Conservation (phyloP, 2,888 invertebrate genomes). For the Philonicus albiceps region DNA sequence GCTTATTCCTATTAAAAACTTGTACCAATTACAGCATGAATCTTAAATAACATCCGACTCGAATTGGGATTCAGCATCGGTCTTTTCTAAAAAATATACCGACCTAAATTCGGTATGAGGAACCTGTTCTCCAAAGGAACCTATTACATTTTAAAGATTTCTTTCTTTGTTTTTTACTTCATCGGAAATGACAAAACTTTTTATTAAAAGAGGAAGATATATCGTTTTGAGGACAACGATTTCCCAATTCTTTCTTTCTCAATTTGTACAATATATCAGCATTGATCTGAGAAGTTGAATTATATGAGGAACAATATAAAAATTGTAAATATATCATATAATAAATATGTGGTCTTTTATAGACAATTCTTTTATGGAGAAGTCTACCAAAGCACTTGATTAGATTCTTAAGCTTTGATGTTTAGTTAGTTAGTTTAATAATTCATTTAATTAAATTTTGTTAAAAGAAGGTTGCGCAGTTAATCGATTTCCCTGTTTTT, state of each 20-base stretch:
- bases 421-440: no score
- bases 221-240: neutral
- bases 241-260: neutral
- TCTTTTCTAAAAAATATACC: neutral
- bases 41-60: neutral
- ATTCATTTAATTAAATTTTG: no score
- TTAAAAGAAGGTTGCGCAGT: no score
- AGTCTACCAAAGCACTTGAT: no score
- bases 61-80: neutral
- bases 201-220: neutral
- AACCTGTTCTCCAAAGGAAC: neutral
- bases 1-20: neutral
- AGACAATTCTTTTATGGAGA: no score
- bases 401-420: no score
- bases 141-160: neutral
- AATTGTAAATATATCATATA: no score
- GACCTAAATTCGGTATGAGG: neutral
- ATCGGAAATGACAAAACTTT: neutral
- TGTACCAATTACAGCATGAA: neutral
- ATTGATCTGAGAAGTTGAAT: no score
- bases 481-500: no score
- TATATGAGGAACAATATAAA: no score
- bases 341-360: no score
- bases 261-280: no score
- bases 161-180: neutral